A percentile compares a stretch with the other conserved stretches of the same genome.
Conservation (phyloP, 1,140 invertebrate genomes). For the Pseudomyrmex concolor region DNA sequence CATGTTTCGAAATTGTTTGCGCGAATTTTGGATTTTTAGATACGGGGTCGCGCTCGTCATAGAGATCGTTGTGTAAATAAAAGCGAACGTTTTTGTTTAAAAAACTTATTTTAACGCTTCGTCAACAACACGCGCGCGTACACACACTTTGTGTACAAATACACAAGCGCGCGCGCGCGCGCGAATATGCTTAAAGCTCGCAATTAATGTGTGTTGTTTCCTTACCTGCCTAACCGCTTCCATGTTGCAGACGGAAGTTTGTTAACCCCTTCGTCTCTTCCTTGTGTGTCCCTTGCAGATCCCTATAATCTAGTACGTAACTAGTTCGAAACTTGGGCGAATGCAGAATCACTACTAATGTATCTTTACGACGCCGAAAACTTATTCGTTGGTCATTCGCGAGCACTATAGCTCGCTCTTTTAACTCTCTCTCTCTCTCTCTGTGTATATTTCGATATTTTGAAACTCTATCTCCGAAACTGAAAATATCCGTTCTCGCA, state of each 20-base stretch:
- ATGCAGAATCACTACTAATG: constrained; percentile 44
- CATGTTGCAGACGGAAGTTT: background rate
- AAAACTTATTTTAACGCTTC: no score
- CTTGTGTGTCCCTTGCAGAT: constrained; percentile 15
- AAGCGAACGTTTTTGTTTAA: background rate
- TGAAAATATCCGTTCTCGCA: background rate
- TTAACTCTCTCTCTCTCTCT: background rate
- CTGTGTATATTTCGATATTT: background rate
- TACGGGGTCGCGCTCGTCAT: background rate
- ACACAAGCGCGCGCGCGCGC: no score
- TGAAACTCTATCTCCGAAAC: background rate
- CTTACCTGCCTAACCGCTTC: background rate
- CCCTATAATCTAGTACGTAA: constrained; percentile 49
- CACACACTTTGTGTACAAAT: no score
- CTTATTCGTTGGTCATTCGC: constrained; percentile 38
- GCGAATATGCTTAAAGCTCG: constrained; percentile 14
- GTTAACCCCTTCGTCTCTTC: constrained; percentile 4
- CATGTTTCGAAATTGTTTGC: no score
- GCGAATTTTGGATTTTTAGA: background rate
- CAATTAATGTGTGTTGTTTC: constrained; percentile 41
- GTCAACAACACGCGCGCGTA: no score
- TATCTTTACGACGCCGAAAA: constrained; percentile 1
- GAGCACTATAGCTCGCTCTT: background rate
- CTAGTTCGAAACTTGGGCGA: constrained; percentile 50
- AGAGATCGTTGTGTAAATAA: background rate